Percentiles rank a stretch among this genome's conserved stretches.
Evolutionary conservation across 1,140 invertebrate species (phyloP).

Genomic region (Akabosia matsudoensis): DNA sequence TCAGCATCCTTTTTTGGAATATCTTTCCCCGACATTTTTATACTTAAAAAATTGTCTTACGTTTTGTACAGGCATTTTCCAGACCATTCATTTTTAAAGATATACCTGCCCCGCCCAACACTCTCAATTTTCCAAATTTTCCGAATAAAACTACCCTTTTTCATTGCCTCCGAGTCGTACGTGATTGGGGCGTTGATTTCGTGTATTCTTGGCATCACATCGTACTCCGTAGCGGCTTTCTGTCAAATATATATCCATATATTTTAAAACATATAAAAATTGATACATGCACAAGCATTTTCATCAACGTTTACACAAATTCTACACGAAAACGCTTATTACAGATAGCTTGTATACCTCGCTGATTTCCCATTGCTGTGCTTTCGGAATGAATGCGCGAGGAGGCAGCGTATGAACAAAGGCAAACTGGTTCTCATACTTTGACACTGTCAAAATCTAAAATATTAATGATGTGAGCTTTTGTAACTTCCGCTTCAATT

Average conservation of each 20-base stretch:
- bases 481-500: too few species aligned
- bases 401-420: slow-evolving; percentile 23
- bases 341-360: slow-evolving; percentile 25
- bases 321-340: background rate
- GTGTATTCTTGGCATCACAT: slow-evolving; percentile 33
- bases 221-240: slow-evolving; percentile 32
- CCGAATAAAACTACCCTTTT: slow-evolving; percentile 31
- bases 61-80: slow-evolving; percentile 34
- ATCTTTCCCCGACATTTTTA: background rate
- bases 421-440: slow-evolving; percentile 33
- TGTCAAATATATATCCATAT: background rate
- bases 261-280: background rate
- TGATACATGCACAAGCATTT: background rate
- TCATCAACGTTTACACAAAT: background rate
- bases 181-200: slow-evolving; percentile 33
- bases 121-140: slow-evolving; percentile 38
- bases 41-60: slow-evolving; percentile 5
- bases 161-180: slow-evolving; percentile 32
- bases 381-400: slow-evolving; percentile 35
- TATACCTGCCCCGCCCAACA: slow-evolving; percentile 33
- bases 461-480: background rate
- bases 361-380: slow-evolving; percentile 39
- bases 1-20: background rate
- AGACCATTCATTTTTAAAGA: slow-evolving; percentile 33
- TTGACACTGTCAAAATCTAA: slow-evolving; percentile 33